Percentiles rank a stretch among this genome's conserved stretches.
Conservation (phyloP, 53 echinoderm and acorn worm species). For the Pentamera pediparva region DNA sequence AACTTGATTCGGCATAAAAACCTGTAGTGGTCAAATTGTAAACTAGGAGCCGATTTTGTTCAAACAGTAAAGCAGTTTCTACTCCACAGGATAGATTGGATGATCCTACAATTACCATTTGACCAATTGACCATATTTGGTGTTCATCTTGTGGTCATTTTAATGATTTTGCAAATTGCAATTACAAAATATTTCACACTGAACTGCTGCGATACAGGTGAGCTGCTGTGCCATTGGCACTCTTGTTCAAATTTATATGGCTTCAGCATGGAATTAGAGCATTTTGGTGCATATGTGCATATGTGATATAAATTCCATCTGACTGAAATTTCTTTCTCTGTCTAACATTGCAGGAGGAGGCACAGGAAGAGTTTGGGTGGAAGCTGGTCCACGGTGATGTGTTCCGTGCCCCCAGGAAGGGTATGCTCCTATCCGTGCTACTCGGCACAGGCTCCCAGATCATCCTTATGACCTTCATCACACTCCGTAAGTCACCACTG, state of each 20-base stretch:
- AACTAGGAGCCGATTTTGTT: too few relatives aligned
- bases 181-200: too few relatives aligned
- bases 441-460: slow-evolving; percentile 91
- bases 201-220: too few relatives aligned
- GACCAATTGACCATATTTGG: too few relatives aligned
- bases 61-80: too few relatives aligned
- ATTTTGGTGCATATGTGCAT: background rate
- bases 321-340: background rate
- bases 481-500: slow-evolving; percentile 61
- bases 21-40: too few relatives aligned
- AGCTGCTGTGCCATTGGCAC: too few relatives aligned
- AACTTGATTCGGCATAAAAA: too few relatives aligned
- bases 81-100: too few relatives aligned
- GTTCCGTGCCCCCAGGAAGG: slow-evolving; percentile 78
- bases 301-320: background rate
- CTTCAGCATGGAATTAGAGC: background rate
- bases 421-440: slow-evolving; percentile 89
- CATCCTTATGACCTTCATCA: slow-evolving; percentile 88
- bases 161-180: too few relatives aligned
- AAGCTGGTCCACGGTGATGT: slow-evolving; percentile 93
- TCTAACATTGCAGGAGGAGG: slow-evolving; percentile 61
- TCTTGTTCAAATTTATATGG: background rate
- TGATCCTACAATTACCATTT: too few relatives aligned
- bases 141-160: too few relatives aligned
- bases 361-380: slow-evolving; percentile 96